These are phyloP conservation scores for Mantis religiosa DNA, from an alignment of 2,888 invertebrate genomes.

Conservation along the genomic window DNA sequence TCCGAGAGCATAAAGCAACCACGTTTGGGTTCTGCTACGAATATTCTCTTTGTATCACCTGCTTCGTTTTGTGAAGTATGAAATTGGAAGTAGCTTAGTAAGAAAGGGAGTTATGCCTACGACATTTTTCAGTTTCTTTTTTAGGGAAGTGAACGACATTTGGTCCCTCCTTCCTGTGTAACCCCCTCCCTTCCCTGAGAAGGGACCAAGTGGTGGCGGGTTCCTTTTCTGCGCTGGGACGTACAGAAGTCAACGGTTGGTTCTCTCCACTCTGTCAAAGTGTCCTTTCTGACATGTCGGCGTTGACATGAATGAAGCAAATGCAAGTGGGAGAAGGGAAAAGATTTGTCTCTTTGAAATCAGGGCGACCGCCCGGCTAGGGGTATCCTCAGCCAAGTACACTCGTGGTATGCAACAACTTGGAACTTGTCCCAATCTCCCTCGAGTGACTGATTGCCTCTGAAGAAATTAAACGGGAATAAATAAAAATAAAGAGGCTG, in stretches of 20 bases:
- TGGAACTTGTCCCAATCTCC: background rate
- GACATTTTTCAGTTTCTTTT: background rate
- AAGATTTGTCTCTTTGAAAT: conserved; percentile 12
- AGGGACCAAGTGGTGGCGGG: background rate
- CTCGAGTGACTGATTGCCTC: background rate
- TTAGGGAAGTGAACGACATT: background rate
- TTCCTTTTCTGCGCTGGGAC: background rate
- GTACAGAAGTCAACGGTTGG: conserved; percentile 6
- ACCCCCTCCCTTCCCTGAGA: background rate
- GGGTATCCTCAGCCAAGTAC: background rate
- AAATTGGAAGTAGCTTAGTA: background rate
- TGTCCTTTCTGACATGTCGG: background rate
- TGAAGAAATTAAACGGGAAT: background rate
- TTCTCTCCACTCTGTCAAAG: background rate
- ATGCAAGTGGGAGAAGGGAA: background rate
- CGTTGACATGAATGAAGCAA: conserved; percentile 12
- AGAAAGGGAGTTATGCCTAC: background rate
- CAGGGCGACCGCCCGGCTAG: background rate
- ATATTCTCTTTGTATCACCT: too few species aligned
- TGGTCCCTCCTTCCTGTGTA: background rate
- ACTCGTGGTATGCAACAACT: background rate
- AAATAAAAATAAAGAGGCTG: background rate
- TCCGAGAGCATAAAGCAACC: too few species aligned
- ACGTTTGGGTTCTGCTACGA: too few species aligned
- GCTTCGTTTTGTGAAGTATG: too few species aligned